Conservation (phyloP, 2,888 invertebrate species). For the Erannis defoliaria region DNA sequence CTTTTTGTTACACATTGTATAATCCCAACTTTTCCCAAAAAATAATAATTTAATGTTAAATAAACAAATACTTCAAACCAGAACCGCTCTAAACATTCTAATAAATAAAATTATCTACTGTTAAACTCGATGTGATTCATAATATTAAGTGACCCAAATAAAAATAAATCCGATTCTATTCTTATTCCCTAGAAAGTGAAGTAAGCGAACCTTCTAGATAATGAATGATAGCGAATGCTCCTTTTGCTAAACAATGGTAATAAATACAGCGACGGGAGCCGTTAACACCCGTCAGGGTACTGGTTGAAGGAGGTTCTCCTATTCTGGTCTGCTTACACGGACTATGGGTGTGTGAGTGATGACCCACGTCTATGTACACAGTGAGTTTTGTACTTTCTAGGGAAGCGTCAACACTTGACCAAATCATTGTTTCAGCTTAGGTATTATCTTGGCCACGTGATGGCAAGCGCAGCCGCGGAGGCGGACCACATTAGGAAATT, state of each 20-base stretch:
- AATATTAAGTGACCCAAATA: constrained; percentile 6
- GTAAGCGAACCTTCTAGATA: constrained; percentile 58
- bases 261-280: constrained; percentile 81
- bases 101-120: too few relatives aligned
- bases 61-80: too few relatives aligned
- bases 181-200: constrained; percentile 45
- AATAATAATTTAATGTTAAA: background rate
- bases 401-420: too few relatives aligned
- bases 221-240: constrained; percentile 81
- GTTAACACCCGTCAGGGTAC: constrained; percentile 70
- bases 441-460: too few relatives aligned
- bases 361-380: constrained; percentile 33
- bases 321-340: constrained; percentile 44
- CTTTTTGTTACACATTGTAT: too few relatives aligned
- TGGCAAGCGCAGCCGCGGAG: too few relatives aligned
- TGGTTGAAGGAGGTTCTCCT: constrained; percentile 48
- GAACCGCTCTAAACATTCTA: too few relatives aligned
- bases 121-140: background rate
- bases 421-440: too few relatives aligned
- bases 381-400: constrained; percentile 5
- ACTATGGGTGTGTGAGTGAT: constrained; percentile 53
- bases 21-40: too few relatives aligned
- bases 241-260: constrained; percentile 85
- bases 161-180: constrained; percentile 43
- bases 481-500: too few relatives aligned